Base-by-base conservation (phyloP, 1,140 invertebrate species). In the Drosophila baimaii region DNA sequence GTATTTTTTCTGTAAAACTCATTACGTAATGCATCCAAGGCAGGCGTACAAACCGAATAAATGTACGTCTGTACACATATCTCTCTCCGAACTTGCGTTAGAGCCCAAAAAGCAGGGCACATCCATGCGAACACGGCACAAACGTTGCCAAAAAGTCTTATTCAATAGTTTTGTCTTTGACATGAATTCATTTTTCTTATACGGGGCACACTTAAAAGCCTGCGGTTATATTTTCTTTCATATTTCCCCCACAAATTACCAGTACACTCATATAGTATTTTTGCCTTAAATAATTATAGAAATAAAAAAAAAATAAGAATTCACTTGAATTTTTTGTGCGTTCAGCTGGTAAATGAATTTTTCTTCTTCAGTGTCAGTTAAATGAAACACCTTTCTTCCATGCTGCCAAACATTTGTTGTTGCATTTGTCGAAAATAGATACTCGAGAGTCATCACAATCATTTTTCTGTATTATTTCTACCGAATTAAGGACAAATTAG, bases 121-220 rank as follows among this genome's bases (percentile, higher is more conserved):
- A 58, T 44, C 10, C 76, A 73, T 51, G 51, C 70, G 49, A 74
- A 69, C 74, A 81, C 47, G 52, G 66, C 70, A 12, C 72, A 75
- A 65, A 68, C 73, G 77, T 51, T 89, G 84, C 85, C 84, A 89
- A 89, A 88, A 89, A 89, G 64, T 81, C 73, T 81, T 89, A 84
- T 89, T 89, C 85, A 90, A 89, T 89, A 89, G 80, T 84, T 80
- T 77, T 84, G 69, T 84, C 85, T 89, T 89, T 90, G 84, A 89
- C 84, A 89, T 90, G 77, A 89, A 84, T 89, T 81, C 84, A 89
- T 89, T 89, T 88, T 84, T 88, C 80, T 68, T 70, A 23, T 70
- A 21, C 41, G 70, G 51, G 43, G 59, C 81, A 64, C 76, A 89
- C 85, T 89, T 88, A 81, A 89, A 89, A 89, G 58, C 76, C 66